Conservation (phyloP, 1,140 invertebrate genomes). For the Trichonephila clavipes region DNA sequence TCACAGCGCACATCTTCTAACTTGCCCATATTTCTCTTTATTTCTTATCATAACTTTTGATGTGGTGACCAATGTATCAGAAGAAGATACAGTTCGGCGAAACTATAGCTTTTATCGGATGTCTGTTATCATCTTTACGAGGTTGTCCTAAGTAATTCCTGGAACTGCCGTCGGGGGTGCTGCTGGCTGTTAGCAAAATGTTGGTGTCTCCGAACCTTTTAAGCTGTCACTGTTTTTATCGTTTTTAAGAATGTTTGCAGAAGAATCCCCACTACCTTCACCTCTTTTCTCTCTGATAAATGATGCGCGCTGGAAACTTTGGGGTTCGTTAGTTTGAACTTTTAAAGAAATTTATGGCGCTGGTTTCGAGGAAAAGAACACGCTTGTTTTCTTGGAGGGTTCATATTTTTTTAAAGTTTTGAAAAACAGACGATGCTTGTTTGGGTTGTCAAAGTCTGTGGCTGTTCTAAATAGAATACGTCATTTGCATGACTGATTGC, state of each 20-base stretch:
- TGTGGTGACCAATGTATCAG: too few relatives aligned
- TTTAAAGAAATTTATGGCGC: conserved; percentile 1
- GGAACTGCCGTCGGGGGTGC: conserved; percentile 4
- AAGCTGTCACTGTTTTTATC: conserved; percentile 33
- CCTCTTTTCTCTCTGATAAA: conserved; percentile 38
- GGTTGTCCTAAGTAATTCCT: conserved; percentile 20
- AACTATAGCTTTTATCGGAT: not conserved
- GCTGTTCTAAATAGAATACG: too few relatives aligned
- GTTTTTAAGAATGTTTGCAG: not conserved
- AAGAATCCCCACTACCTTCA: not conserved
- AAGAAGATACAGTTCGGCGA: not conserved
- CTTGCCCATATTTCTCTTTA: too few relatives aligned
- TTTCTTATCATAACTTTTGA: too few relatives aligned
- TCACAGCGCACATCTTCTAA: too few relatives aligned
- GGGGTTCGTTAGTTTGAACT: conserved; percentile 1
- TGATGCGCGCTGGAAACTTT: conserved; percentile 9
- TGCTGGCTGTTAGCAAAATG: not conserved
- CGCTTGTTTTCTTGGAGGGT: too few relatives aligned
- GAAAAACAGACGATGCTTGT: too few relatives aligned
- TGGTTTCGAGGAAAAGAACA: not conserved
- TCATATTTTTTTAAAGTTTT: too few relatives aligned
- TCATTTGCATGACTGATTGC: too few relatives aligned
- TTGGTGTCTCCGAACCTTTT: conserved; percentile 30
- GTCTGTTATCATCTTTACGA: not conserved
- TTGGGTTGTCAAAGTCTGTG: too few relatives aligned